Evolutionary conservation across 2,888 invertebrate genomes (phyloP).

Genomic region (Eupithecia inturbata): DNA sequence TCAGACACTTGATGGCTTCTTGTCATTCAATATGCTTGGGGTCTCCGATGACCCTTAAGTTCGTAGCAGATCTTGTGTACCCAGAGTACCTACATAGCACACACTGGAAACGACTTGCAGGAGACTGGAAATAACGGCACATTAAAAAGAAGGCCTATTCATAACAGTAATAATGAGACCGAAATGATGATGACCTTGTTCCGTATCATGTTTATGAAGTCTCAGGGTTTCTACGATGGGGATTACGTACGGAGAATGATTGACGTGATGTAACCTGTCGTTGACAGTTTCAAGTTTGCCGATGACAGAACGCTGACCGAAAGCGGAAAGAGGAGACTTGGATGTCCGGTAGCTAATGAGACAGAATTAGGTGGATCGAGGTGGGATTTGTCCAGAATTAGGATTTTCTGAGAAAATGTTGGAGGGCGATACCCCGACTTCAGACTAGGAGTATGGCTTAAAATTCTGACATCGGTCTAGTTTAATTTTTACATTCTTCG

Average conservation of each 20-base stretch:
- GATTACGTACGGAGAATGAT: neutral
- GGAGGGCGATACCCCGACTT: neutral
- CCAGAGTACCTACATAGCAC: neutral
- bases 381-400: constrained; percentile 6
- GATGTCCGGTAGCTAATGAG: constrained; percentile 14
- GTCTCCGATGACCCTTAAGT: neutral
- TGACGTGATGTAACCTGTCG: constrained; percentile 9
- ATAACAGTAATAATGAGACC: neutral
- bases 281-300: constrained; percentile 7
- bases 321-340: constrained; percentile 13
- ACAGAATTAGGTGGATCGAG: constrained; percentile 6
- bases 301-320: constrained; percentile 4
- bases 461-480: too few relatives aligned
- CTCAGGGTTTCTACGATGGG: neutral
- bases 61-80: neutral
- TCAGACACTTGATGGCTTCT: neutral
- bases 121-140: neutral
- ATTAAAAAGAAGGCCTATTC: neutral
- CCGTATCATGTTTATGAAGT: neutral
- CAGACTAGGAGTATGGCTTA: too few relatives aligned
- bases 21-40: neutral
- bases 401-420: constrained; percentile 4
- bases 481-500: neutral
- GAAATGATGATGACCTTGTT: neutral
- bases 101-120: neutral